Percentiles rank a stretch among this genome's conserved stretches.
phyloP scores from a whole-genome alignment of 2,113 vertebrate species.

The Rousettus leschenaultii region DNA sequence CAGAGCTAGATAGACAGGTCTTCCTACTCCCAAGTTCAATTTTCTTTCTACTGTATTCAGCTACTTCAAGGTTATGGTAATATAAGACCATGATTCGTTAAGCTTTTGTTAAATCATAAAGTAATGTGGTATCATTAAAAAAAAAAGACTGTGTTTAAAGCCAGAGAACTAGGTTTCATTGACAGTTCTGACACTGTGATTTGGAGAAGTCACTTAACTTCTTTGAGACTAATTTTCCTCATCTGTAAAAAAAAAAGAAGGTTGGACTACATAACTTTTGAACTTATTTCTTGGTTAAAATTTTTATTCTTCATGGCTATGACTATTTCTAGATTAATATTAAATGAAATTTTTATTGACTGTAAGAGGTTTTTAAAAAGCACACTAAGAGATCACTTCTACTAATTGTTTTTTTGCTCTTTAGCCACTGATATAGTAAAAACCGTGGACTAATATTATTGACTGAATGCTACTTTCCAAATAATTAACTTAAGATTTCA shows the following conservation, averaged over 20 bases:
- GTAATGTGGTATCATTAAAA: background rate
- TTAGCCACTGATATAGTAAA: conserved; percentile 4
- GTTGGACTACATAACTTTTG: background rate
- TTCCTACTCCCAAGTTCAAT: background rate
- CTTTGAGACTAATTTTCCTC: background rate
- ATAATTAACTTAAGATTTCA: conserved; percentile 15
- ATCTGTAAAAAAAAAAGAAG: background rate
- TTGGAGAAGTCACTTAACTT: background rate
- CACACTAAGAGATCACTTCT: background rate
- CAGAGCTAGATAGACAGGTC: background rate
- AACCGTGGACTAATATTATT: background rate
- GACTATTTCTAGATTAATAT: conserved; percentile 27
- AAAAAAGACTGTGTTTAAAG: conserved; percentile 24
- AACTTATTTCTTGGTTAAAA: conserved; percentile 8
- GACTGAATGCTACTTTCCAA: background rate
- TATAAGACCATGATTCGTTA: background rate
- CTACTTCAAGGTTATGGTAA: conserved; percentile 28
- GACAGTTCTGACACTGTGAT: background rate
- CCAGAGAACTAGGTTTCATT: background rate
- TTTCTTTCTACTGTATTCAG: conserved; percentile 5
- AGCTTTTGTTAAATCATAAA: conserved; percentile 43
- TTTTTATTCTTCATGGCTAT: background rate
- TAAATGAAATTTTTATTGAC: conserved; percentile 9
- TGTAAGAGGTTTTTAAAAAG: background rate
- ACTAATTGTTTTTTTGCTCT: background rate